phyloP scores from a whole-genome alignment of 2,797 vertebrate species.

The Tadarida brasiliensis region DNA sequence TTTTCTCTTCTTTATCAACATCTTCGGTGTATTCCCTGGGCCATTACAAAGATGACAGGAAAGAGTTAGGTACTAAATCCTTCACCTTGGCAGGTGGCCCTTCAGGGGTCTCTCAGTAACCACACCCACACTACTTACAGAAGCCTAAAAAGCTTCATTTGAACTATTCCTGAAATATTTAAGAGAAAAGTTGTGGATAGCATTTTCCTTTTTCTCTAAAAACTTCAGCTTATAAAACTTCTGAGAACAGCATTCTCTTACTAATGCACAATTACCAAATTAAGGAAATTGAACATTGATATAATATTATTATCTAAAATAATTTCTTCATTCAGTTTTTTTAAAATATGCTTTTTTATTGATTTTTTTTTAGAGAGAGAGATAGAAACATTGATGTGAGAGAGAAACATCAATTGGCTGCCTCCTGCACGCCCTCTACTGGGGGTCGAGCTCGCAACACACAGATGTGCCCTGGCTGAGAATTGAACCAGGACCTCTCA shows the following conservation, averaged over 20 bases:
- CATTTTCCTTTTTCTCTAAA: neutral
- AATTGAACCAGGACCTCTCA: too few relatives aligned
- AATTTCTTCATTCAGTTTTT: neutral
- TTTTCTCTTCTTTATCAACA: conserved; percentile 29
- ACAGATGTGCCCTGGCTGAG: too few relatives aligned
- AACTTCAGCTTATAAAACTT: neutral
- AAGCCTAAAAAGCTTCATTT: neutral
- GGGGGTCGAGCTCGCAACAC: too few relatives aligned
- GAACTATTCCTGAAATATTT: neutral
- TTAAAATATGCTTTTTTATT: too few relatives aligned
- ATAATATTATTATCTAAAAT: neutral
- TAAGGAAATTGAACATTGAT: neutral
- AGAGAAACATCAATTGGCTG: too few relatives aligned
- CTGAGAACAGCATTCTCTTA: conserved; percentile 6
- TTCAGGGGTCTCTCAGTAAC: neutral
- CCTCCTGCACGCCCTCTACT: too few relatives aligned
- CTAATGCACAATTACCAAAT: neutral
- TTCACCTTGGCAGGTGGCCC: neutral
- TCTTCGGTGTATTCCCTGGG: neutral
- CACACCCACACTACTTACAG: neutral
- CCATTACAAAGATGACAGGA: conserved; percentile 7
- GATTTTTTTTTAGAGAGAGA: too few relatives aligned
- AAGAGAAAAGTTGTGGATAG: neutral
- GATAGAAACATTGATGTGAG: too few relatives aligned
- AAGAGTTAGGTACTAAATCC: neutral